Conservation (phyloP, 2,888 invertebrate genomes). For the Orchesella flavescens region DNA sequence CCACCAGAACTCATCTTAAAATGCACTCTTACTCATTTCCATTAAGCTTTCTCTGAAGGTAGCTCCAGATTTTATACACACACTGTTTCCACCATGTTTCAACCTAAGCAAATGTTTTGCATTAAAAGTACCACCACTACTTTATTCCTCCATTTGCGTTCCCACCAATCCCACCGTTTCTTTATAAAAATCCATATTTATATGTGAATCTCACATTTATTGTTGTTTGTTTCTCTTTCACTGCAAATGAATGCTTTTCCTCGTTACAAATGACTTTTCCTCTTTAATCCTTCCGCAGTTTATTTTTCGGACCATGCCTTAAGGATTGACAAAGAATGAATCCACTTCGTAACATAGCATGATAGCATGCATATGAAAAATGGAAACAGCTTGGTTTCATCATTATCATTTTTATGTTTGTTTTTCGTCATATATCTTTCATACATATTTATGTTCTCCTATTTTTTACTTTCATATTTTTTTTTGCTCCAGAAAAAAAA, state of each 20-base stretch:
- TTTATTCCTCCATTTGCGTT: neutral
- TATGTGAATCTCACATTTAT: neutral
- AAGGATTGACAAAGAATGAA: slow-evolving; percentile 24
- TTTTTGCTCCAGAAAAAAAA: neutral
- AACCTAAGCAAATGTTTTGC: neutral
- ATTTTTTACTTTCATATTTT: neutral
- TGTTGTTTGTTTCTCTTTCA: slow-evolving; percentile 19
- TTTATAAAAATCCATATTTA: slow-evolving; percentile 8
- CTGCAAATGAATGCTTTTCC: slow-evolving; percentile 27
- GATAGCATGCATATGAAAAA: neutral
- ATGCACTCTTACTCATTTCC: neutral
- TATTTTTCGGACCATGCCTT: slow-evolving; percentile 23
- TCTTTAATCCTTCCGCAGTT: slow-evolving; percentile 30
- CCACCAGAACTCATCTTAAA: neutral
- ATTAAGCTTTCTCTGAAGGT: neutral
- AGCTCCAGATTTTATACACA: too few relatives aligned
- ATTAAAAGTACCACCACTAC: neutral
- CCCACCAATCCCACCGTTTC: neutral
- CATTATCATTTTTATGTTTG: slow-evolving; percentile 6
- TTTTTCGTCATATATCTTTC: neutral
- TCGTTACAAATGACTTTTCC: slow-evolving; percentile 23
- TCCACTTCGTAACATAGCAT: neutral
- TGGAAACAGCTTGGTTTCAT: slow-evolving; percentile 7
- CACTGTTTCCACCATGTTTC: too few relatives aligned
- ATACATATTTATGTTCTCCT: neutral